Base-by-base conservation (phyloP, 2,888 invertebrate genomes). In the Lycaena phlaeas region DNA sequence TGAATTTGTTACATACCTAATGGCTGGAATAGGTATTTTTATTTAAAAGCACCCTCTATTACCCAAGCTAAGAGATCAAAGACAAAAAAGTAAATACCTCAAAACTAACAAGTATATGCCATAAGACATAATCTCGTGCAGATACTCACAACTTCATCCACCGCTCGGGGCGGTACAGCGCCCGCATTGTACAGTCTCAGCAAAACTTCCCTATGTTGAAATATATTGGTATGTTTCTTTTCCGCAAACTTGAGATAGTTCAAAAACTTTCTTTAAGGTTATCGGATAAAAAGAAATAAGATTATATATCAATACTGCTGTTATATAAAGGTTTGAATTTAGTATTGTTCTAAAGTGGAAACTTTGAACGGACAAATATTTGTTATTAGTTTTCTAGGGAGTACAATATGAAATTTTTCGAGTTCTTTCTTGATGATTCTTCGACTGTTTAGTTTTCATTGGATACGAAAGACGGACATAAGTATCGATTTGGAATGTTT, bases 201-300 rank as follows among this genome's bases (percentile, higher is more conserved):
- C n/a, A 18, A 47, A 53, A 53, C 47, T 52, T 51, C 41, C 38
- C 45, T 41, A 47, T 49, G 42, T 47, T 53, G 54, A 58, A 61
- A 60, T 56, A 60, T 63, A 65, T 63, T 57, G 50, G 34, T 61
- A 64, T 64, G 66, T 68, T 67, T 63, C 59, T 60, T 62, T 34
- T 18, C 31, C 46, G 45, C 41, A 48, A 68, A 66, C 63, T 62
- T 53, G 54, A 51, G 54, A 51, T 61, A 61, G 56, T 61, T 56
- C 48, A 43, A 27, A 62, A 65, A 50, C 63, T 63, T 58, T 57
- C 57, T 61, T 57, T 61, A 63, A 65, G 63, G 67, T 63, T 65
- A 62, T 59, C 50, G 56, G 58, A 58, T 53, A 53, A 12, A 34
- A 34, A 34, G 34, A 34, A 34, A 34, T 34, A 34, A 34, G 34